Evolutionary conservation across 2,797 vertebrate species (phyloP).

Genomic region (Brachyrhaphis roseni): DNA sequence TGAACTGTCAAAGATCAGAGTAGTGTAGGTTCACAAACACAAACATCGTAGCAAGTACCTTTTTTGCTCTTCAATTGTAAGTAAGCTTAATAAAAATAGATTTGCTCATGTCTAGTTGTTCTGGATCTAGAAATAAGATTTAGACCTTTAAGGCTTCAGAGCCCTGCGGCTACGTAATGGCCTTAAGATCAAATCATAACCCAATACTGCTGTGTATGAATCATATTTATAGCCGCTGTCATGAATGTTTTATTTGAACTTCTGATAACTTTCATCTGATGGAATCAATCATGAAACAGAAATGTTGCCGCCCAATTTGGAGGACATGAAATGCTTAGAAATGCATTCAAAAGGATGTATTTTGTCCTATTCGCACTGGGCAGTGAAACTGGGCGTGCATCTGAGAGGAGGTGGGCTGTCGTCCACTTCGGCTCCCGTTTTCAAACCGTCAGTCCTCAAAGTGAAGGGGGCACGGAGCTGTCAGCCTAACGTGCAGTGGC

Average conservation of each 20-base stretch:
- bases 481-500: conserved; percentile 18
- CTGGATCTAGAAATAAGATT: conserved; percentile 1
- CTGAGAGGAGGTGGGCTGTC: not conserved
- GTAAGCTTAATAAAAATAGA: not conserved
- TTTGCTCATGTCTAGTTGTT: not conserved
- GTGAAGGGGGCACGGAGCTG: not conserved
- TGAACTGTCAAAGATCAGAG: not conserved
- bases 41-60: not conserved
- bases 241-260: not conserved
- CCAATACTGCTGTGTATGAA: not conserved
- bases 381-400: not conserved
- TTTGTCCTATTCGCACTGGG: not conserved
- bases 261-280: not conserved
- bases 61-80: not conserved
- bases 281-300: not conserved
- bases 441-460: not conserved
- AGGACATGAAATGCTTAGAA: not conserved
- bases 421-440: not conserved
- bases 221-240: not conserved
- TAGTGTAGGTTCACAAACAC: not conserved
- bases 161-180: not conserved
- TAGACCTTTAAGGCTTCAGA: not conserved
- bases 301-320: not conserved
- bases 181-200: not conserved
- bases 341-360: not conserved